These are phyloP conservation scores for Drosophila miranda DNA, from an alignment of 1,140 invertebrate species.

Conservation along the genomic window DNA sequence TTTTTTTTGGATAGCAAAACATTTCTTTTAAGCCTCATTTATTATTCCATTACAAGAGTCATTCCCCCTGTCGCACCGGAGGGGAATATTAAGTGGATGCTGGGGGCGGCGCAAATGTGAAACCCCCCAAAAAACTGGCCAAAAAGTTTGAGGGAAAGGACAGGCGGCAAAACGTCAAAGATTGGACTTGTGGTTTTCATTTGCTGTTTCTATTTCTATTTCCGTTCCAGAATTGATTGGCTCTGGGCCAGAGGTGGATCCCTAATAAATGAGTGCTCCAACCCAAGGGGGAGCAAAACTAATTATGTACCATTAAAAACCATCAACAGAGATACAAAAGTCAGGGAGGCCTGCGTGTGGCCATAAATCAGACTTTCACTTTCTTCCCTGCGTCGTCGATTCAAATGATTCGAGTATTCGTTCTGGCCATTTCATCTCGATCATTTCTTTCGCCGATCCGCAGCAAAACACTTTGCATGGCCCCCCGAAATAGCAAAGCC, in stretches of 20 bases:
- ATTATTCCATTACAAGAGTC: conserved; percentile 13
- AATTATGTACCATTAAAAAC: conserved; percentile 63
- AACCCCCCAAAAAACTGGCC: conserved; percentile 6
- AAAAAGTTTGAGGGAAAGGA: conserved; percentile 17
- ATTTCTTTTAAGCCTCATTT: neutral
- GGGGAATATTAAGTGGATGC: neutral
- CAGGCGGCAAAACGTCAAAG: conserved; percentile 1
- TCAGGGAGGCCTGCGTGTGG: conserved; percentile 30
- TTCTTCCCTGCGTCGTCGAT: conserved; percentile 21
- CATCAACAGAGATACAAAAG: conserved; percentile 48
- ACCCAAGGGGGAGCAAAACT: conserved; percentile 37
- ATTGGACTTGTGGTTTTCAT: neutral
- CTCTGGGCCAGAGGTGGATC: conserved; percentile 53
- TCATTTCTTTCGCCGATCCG: conserved; percentile 22
- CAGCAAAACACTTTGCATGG: conserved; percentile 44
- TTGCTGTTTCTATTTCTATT: conserved; percentile 46
- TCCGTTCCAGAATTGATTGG: conserved; percentile 76
- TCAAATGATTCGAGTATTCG: conserved; percentile 15
- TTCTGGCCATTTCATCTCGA: conserved; percentile 56
- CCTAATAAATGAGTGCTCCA: conserved; percentile 33
- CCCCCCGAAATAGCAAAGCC: conserved; percentile 63
- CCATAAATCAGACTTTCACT: conserved; percentile 78
- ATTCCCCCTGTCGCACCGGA: neutral
- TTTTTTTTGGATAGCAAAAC: neutral
- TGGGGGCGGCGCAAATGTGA: neutral